Evolutionary conservation across 1,140 invertebrate species (phyloP).

Genomic region (Leptoteleia sp.): DNA sequence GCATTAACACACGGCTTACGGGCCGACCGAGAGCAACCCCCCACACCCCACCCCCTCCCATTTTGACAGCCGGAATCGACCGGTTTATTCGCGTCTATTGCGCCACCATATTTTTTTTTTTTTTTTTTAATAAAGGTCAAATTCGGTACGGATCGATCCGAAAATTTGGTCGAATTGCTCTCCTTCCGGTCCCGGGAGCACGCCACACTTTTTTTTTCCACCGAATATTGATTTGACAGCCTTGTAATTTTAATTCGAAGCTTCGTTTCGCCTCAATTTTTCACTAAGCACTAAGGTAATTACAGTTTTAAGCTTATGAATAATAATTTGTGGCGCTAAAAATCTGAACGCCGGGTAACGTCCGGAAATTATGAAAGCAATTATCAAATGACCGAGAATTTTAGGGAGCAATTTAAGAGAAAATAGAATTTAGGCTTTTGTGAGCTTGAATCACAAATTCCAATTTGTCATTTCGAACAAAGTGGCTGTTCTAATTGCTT

Average conservation of each 20-base stretch:
- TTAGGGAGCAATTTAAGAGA: neutral
- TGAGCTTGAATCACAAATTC: no score
- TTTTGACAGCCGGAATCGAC: no score
- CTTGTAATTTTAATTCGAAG: conserved; percentile 33
- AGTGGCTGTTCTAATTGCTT: no score
- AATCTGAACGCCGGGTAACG: neutral
- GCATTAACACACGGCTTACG: conserved; percentile 63
- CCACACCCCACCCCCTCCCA: no score
- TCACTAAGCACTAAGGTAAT: conserved; percentile 36
- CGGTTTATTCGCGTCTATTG: conserved; percentile 41
- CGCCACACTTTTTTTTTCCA: conserved; percentile 34
- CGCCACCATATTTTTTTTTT: conserved; percentile 13
- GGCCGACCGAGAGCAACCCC: conserved; percentile 2
- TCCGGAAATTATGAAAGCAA: conserved; percentile 28
- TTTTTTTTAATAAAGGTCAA: conserved; percentile 29
- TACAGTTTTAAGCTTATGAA: conserved; percentile 38
- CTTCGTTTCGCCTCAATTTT: conserved; percentile 31
- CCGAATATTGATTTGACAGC: conserved; percentile 48
- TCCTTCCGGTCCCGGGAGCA: conserved; percentile 16
- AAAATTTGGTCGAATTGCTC: conserved; percentile 30
- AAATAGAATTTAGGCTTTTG: no score
- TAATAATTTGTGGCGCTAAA: conserved; percentile 38
- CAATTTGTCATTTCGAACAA: no score
- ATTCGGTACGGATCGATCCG: conserved; percentile 18
- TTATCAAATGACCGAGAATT: conserved; percentile 1